phyloP scores from a whole-genome alignment of 2,797 vertebrate genomes.

The Trachurus trachurus region DNA sequence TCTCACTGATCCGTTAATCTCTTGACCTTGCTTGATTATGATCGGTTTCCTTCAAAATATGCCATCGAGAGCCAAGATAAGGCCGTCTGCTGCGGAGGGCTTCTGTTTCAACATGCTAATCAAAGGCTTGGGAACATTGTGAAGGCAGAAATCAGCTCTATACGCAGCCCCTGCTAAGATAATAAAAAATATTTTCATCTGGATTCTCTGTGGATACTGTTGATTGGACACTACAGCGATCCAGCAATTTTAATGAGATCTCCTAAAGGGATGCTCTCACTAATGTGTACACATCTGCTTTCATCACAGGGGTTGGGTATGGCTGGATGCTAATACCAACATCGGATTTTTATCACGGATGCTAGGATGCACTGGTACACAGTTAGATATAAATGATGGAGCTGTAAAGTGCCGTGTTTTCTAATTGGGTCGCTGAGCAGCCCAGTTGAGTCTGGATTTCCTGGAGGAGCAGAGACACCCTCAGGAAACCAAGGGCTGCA shows the following conservation, averaged over 20 bases:
- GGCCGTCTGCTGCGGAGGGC: neutral
- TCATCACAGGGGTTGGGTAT: conserved; percentile 68
- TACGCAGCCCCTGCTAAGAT: conserved; percentile 11
- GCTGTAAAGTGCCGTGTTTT: conserved; percentile 60
- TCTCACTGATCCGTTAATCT: conserved; percentile 55
- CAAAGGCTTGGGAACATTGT: neutral
- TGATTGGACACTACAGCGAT: conserved; percentile 76
- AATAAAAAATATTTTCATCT: conserved; percentile 47
- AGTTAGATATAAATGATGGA: conserved; percentile 64
- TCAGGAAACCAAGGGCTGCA: conserved; percentile 25
- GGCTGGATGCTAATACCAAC: conserved; percentile 71
- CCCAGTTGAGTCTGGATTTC: conserved; percentile 19
- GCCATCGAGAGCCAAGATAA: conserved; percentile 50
- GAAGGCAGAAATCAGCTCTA: conserved; percentile 22
- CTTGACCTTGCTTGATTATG: conserved; percentile 59
- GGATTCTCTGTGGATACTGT: conserved; percentile 66
- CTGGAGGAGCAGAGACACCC: conserved; percentile 11
- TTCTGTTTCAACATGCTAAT: conserved; percentile 28
- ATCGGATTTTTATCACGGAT: conserved; percentile 31
- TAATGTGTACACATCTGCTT: conserved; percentile 81
- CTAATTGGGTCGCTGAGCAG: conserved; percentile 64
- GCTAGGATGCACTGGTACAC: conserved; percentile 37
- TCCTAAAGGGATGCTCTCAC: conserved; percentile 71
- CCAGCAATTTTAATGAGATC: conserved; percentile 74
- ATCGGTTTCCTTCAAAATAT: conserved; percentile 57